Evolutionary conservation across 1,140 invertebrate species (phyloP), one percentile per base, ranked within the genome.

Genomic region (Apocrypta bakeri): DNA sequence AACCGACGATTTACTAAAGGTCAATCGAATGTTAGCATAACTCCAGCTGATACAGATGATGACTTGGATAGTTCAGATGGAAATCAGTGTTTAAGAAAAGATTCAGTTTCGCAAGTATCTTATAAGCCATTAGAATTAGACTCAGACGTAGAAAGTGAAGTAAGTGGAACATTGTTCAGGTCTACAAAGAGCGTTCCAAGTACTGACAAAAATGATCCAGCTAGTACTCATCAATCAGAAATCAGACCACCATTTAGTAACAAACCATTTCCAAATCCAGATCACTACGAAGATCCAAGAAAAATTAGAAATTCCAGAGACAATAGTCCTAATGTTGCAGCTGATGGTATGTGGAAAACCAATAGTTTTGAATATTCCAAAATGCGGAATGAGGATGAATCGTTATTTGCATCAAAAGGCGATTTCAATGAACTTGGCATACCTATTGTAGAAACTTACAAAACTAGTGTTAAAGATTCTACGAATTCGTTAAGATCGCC

Each of bases 371-470:
- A 88, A 48, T 87, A 82, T 27, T 80, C 85, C 9, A 86, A 66
- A 40, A 82, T 83, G 25, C 21, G 33, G 1, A 21, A 21, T 0
- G 17, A 33, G 0, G 80, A 84, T 48, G 85, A 72, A 8, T 25
- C 79, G 4, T 31, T 80, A 14, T 77, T 75, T 73, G 64, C 76
- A 31, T 86, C 86, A 29, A 69, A 79, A 33, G 91, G 91, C 0
- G 87, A 92, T 72, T 92, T 92, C 33, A 92, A 92, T 71, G 90
- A 92, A 87, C 73, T 92, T 74, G 91, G 91, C 17, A 91, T 92
- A 82, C 91, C 91, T 6, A 83, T 90, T 48, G 71, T 89, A 1
- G 80, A 89, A 24, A 69, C 68, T 29, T 85, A 85, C 48, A 76
- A 84, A 72, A 27, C 40, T 9, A 29, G 42, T 31, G 61, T 84